Conservation (phyloP, 2,888 invertebrate genomes). For the Halictus quadricinctus region DNA sequence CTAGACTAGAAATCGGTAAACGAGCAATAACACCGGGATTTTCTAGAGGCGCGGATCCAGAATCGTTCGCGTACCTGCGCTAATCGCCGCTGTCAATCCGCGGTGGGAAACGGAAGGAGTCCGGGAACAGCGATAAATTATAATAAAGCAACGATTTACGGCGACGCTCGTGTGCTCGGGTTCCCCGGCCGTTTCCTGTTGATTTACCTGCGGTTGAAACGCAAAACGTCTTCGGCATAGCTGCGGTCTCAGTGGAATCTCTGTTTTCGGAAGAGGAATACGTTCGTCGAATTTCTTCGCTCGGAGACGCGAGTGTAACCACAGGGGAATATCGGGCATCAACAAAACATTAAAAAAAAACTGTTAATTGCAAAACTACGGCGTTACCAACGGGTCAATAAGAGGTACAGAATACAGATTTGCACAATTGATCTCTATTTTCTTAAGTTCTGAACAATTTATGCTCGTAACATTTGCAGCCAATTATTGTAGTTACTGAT, state of each 20-base stretch:
- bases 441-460: no score
- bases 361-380: not conserved
- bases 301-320: not conserved
- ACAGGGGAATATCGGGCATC: not conserved
- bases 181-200: constrained; percentile 8
- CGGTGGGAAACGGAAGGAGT: not conserved
- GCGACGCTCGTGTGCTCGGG: not conserved
- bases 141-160: constrained; percentile 38
- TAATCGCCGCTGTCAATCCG: constrained; percentile 4
- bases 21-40: not conserved
- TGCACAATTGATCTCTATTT: no score
- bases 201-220: constrained; percentile 4
- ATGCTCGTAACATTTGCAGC: no score
- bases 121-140: constrained; percentile 25
- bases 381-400: not conserved
- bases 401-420: not conserved
- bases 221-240: not conserved
- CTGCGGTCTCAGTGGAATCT: not conserved
- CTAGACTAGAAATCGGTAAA: constrained; percentile 1
- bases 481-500: no score
- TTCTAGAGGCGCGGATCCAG: not conserved
- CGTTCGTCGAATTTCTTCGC: not conserved
- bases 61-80: constrained; percentile 1
- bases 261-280: not conserved
- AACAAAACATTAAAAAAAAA: no score